Evolutionary conservation across 1,140 invertebrate species (phyloP).

Genomic region (Penaeus japonicus): DNA sequence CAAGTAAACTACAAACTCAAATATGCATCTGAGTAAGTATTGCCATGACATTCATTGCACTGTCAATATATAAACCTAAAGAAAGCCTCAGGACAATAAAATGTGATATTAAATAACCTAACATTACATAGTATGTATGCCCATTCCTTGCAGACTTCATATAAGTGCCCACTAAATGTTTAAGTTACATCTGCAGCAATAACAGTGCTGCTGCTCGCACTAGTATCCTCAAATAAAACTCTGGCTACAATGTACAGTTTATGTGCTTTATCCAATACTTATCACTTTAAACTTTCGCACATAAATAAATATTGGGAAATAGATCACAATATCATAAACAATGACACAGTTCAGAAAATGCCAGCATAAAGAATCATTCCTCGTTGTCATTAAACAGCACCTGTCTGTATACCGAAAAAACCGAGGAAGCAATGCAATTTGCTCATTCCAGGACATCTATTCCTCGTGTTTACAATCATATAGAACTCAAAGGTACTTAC

Average conservation of each 20-base stretch:
- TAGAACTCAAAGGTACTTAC: neutral
- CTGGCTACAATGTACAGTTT: constrained; percentile 40
- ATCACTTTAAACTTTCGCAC: constrained; percentile 24
- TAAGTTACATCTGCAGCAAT: constrained; percentile 12
- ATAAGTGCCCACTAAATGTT: constrained; percentile 36
- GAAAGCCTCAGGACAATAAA: constrained; percentile 24
- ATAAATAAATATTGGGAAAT: constrained; percentile 24
- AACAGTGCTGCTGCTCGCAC: neutral
- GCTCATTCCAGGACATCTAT: neutral
- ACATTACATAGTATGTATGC: constrained; percentile 44
- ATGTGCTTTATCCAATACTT: constrained; percentile 26
- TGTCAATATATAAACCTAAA: constrained; percentile 27
- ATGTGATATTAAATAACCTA: constrained; percentile 25
- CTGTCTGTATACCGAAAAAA: constrained; percentile 1
- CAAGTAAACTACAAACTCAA: constrained; percentile 3
- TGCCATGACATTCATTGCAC: constrained; percentile 37
- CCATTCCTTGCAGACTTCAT: constrained; percentile 38
- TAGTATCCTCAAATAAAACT: constrained; percentile 40
- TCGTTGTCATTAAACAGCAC: neutral
- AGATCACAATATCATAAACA: constrained; percentile 1
- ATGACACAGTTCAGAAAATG: constrained; percentile 16
- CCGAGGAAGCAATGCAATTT: neutral
- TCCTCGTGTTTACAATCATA: neutral
- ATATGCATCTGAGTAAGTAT: constrained; percentile 17
- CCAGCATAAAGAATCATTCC: neutral